Base-by-base conservation (phyloP, 2,888 invertebrate genomes). In the Xestoiulus laeticollis region DNA sequence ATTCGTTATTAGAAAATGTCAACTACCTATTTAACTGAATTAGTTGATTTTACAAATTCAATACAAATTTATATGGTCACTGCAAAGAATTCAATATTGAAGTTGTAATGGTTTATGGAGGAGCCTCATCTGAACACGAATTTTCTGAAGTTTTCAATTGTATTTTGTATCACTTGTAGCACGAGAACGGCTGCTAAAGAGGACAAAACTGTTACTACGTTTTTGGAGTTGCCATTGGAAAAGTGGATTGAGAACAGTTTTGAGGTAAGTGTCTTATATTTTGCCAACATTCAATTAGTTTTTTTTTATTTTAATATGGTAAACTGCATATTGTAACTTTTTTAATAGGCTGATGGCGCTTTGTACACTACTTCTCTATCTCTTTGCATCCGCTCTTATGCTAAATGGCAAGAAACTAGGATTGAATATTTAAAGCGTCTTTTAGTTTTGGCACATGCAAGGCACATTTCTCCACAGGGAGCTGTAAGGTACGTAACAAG, bases 301-400 rank as follows among this genome's bases (percentile, higher is more conserved):
- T n/a, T n/a, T n/a, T n/a, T n/a, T n/a, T n/a, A n/a, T n/a, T n/a
- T n/a, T n/a, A n/a, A n/a, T n/a, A n/a, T n/a, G n/a, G n/a, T n/a
- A n/a, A 32, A 48, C 30, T 87, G 88, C 38, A 38, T 12, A 16
- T 38, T 10, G 89, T 53, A 87, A 22, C 30, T 32, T 86, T 68
- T 32, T 44, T 5, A 2, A 53, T 85, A 92, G 92, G 95, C 97
- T 0, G 99, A 99, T 91, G 97, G 98, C 0, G 96, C 98, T 5
- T 94, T 97, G n/a, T 99, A 97, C 93, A 97, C 96, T 94, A 93
- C 95, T 87, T 95, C 96, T 4, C 94, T 98, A 91, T 95, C 96
- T 87, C 92, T 98, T 78, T 94, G 97, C 88, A 93, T 99, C 82
- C 95, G 96, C 91, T 95, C 96, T 32, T 95, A 95, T 8, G 93